These are phyloP conservation scores for Penaeus japonicus DNA, from an alignment of 1,140 invertebrate species.

Conservation along the genomic window DNA sequence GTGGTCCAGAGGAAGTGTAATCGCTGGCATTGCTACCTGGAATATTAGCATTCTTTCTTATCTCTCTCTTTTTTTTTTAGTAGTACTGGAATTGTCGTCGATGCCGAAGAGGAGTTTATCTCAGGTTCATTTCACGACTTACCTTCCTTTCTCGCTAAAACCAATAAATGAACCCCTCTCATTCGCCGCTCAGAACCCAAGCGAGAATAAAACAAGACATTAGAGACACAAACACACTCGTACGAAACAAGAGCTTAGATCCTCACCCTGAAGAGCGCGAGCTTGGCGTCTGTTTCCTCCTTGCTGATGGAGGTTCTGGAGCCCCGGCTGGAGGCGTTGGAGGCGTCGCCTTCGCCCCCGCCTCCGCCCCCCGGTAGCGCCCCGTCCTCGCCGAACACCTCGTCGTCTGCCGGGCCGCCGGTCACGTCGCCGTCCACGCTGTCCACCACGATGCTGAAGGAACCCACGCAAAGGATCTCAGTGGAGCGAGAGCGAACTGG, in stretches of 20 bases:
- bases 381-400: conserved; percentile 36
- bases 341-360: conserved; percentile 34
- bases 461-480: conserved; percentile 47
- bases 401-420: conserved; percentile 39
- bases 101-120: too few species aligned
- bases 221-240: too few species aligned
- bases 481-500: conserved; percentile 46
- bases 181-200: too few species aligned
- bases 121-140: too few species aligned
- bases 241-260: background rate
- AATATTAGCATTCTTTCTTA: too few species aligned
- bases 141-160: too few species aligned
- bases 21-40: too few species aligned
- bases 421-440: conserved; percentile 49
- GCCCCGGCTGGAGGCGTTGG: conserved; percentile 49
- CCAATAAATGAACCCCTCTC: too few species aligned
- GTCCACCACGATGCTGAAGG: conserved; percentile 54
- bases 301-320: conserved; percentile 42
- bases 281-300: conserved; percentile 45
- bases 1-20: too few species aligned
- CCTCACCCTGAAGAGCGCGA: conserved; percentile 46
- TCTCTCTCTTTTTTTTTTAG: too few species aligned
- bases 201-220: too few species aligned
- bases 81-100: too few species aligned
- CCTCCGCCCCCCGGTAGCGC: background rate